phyloP scores from a whole-genome alignment of 2,113 vertebrate genomes.

The Acrocephalus arundinaceus region DNA sequence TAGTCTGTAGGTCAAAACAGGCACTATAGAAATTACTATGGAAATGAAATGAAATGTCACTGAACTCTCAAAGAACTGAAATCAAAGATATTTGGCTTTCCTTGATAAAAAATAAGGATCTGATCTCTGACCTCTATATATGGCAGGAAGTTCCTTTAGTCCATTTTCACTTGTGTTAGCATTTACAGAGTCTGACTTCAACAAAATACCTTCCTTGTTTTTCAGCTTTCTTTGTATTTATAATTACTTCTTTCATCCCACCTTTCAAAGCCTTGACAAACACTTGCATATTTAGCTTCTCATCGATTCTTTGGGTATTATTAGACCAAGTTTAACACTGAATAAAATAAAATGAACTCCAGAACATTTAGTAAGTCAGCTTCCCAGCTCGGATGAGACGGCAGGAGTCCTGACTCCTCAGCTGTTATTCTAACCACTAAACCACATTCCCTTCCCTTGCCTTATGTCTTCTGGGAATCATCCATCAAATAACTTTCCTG shows the following conservation, averaged over 20 bases:
- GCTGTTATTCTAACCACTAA: slow-evolving; percentile 47
- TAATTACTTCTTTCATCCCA: not conserved
- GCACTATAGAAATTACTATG: not conserved
- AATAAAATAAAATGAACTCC: not conserved
- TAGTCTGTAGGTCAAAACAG: not conserved
- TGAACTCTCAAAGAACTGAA: not conserved
- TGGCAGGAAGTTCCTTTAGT: not conserved
- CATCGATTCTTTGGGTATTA: not conserved
- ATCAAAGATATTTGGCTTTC: not conserved
- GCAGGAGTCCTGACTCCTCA: not conserved
- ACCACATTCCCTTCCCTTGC: slow-evolving; percentile 22
- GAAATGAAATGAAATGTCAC: not conserved
- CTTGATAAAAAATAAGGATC: not conserved
- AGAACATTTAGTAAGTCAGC: slow-evolving; percentile 9
- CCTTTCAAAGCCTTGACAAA: slow-evolving; percentile 14
- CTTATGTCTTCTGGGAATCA: slow-evolving; percentile 48
- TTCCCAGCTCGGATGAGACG: slow-evolving; percentile 5
- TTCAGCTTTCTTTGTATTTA: not conserved
- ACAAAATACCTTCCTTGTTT: not conserved
- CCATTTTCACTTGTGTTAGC: not conserved
- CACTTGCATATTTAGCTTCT: not conserved
- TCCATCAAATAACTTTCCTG: slow-evolving; percentile 55
- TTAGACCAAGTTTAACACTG: slow-evolving; percentile 14
- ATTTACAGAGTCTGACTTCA: not conserved
- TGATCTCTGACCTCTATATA: not conserved